These are phyloP conservation scores for Papilio polytes DNA, from an alignment of 1,140 invertebrate species.

Conservation along the genomic window DNA sequence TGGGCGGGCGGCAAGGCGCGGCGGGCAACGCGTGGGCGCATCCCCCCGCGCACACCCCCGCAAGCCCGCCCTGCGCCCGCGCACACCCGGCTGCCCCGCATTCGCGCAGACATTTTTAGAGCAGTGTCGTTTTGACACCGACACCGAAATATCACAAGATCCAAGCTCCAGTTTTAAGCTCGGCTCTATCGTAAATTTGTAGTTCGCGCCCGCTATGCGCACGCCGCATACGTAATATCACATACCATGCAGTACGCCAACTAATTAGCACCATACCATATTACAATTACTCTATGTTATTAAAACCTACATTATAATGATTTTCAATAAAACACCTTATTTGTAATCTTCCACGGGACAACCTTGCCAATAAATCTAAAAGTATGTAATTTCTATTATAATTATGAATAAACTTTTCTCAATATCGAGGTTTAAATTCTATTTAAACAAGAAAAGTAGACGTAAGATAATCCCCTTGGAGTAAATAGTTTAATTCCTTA, in stretches of 20 bases:
- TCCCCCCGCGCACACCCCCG: constrained; percentile 46
- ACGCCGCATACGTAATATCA: constrained; percentile 38
- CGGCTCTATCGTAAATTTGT: constrained; percentile 62
- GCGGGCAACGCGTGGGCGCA: constrained; percentile 75
- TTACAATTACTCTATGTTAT: background rate
- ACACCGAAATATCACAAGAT: constrained; percentile 78
- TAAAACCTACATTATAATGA: background rate
- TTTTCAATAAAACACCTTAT: too few species aligned
- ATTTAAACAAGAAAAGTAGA: too few species aligned
- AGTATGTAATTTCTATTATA: too few species aligned
- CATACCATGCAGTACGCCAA: constrained; percentile 1
- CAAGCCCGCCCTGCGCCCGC: constrained; percentile 41
- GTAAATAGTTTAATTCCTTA: too few species aligned
- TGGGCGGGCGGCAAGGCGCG: constrained; percentile 76
- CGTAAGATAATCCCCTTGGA: too few species aligned
- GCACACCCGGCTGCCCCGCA: constrained; percentile 43
- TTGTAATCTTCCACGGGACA: background rate
- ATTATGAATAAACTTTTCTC: too few species aligned
- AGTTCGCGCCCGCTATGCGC: constrained; percentile 42
- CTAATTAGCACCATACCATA: background rate
- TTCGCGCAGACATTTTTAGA: constrained; percentile 76
- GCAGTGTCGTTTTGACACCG: constrained; percentile 81
- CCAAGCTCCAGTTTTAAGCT: constrained; percentile 59
- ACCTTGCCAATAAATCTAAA: too few species aligned
- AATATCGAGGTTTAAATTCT: too few species aligned